Base-by-base conservation (phyloP, 2,113 vertebrate genomes). In the Stigmatopora argus region DNA sequence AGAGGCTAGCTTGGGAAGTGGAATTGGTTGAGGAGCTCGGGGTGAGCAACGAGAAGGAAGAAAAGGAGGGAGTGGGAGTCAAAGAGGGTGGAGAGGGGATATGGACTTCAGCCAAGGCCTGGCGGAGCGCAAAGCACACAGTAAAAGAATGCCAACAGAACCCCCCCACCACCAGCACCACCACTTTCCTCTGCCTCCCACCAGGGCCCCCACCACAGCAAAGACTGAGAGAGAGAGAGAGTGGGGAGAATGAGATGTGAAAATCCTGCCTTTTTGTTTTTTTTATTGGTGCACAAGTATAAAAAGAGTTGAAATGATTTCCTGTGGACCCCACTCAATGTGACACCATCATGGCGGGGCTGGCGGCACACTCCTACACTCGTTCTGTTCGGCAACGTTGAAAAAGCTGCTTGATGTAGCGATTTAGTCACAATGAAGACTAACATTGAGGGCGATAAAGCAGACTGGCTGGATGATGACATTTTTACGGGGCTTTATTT, bases 61-160 rank as follows among this genome's bases (percentile, higher is more conserved):
- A 53, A 74, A 59, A 55, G n/a, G 67, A 49, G 59, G 53, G 64
- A 62, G 63, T 35, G 57, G 67, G 66, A 74, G 86, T 86, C 69
- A 86, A 77, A 69, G 77, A 74, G 70, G 70, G 61, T 21, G 75
- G 73, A 86, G 82, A 82, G 80, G 85, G 83, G 79, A 80, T 77
- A 79, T 73, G 80, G 85, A 90, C 55, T 5, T 0, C 12, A 86
- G 85, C 85, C 83, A 90, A 86, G 70, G 88, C 44, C 67, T 66
- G 74, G 72, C 83, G 64, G 75, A 81, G 72, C 76, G 72, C 84
- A 86, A 80, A 88, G 84, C 72, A 86, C 83, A 87, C 80, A 78
- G 84, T 81, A 70, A 81, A 82, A 84, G 77, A 78, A 83, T 84
- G 83, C 66, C 87, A 78, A 78, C 79, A 83, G 70, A 83, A 66